A percentile compares a stretch with the other conserved stretches of the same genome.
Evolutionary conservation across 2,113 vertebrate genomes (phyloP).

Genomic region (Arizona elegans): DNA sequence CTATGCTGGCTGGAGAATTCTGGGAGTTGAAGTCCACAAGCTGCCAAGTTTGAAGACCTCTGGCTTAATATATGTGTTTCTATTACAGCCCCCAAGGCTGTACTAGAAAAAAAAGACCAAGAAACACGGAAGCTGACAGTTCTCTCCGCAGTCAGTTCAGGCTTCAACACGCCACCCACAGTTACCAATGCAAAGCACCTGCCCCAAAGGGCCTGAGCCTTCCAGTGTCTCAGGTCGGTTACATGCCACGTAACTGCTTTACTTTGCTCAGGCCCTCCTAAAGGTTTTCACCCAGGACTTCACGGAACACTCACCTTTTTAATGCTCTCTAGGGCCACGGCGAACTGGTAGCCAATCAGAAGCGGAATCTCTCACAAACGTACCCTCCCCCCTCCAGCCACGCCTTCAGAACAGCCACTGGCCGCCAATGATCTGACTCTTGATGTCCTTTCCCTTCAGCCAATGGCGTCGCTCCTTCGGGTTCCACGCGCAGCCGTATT

Average conservation of each 20-base stretch:
- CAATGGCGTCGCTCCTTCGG: neutral
- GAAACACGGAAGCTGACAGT: no score
- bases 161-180: neutral
- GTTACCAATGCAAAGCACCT: neutral
- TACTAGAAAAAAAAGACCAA: accelerated
- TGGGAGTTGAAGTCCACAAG: no score
- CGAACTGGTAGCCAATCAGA: neutral
- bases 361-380: neutral
- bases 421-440: neutral
- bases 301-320: neutral
- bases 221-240: no score
- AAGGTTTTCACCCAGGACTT: no score
- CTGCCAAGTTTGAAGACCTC: no score
- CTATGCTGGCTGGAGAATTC: no score
- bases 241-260: accelerated
- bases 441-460: neutral
- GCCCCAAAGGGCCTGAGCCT: neutral
- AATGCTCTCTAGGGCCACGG: neutral
- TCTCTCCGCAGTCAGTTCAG: neutral
- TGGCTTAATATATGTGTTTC: no score
- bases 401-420: neutral
- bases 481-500: neutral
- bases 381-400: neutral
- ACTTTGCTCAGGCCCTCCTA: neutral
- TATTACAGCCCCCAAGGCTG: no score